phyloP scores from a whole-genome alignment of 2,797 vertebrate species.

The Trichosurus vulpecula region DNA sequence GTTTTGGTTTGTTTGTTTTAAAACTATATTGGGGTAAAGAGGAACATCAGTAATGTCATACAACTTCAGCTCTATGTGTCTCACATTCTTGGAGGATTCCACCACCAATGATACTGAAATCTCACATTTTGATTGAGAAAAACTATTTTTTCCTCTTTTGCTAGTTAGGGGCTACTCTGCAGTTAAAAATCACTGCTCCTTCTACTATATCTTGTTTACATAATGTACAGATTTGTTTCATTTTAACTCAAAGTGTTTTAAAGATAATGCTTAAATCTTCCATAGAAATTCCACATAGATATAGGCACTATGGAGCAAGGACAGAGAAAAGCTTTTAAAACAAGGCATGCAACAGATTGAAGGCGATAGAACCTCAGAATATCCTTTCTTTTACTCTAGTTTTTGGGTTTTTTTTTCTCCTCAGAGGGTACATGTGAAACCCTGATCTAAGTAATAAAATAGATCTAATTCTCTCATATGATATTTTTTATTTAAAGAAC shows the following conservation, averaged over 20 bases:
- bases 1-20: not conserved
- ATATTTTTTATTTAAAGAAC: not conserved
- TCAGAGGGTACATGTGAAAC: not conserved
- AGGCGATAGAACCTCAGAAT: not conserved
- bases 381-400: not conserved
- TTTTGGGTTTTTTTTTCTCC: too few relatives aligned
- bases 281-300: not conserved
- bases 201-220: not conserved
- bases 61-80: not conserved
- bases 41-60: not conserved
- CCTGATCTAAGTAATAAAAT: not conserved
- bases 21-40: not conserved
- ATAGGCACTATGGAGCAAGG: not conserved
- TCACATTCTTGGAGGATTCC: not conserved
- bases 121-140: not conserved
- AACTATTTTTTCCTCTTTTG: not conserved
- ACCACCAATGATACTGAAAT: not conserved
- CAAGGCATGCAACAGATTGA: not conserved
- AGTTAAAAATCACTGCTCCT: not conserved
- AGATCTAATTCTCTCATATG: not conserved
- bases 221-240: not conserved
- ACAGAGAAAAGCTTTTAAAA: not conserved
- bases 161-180: not conserved
- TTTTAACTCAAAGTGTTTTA: not conserved
- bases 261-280: not conserved